Conservation (phyloP, 2,888 invertebrate species). For the Hirudinaria manillensis region DNA sequence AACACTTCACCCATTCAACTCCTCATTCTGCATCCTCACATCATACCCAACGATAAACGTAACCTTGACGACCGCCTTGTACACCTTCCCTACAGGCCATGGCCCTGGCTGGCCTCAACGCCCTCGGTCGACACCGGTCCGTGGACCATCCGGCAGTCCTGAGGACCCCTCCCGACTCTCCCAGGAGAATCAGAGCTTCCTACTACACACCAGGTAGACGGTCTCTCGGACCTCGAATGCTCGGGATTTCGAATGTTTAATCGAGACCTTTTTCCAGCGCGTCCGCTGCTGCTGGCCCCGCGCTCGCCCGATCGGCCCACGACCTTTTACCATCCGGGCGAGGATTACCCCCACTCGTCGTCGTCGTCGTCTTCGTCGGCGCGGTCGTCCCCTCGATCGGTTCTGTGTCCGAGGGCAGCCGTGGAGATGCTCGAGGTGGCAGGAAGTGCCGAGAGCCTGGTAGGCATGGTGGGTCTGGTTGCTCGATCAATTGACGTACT, state of each 20-base stretch:
- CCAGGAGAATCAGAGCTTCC: slow-evolving; percentile 43
- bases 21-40: too few relatives aligned
- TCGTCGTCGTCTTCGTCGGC: background rate
- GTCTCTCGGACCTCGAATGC: too few relatives aligned
- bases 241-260: too few relatives aligned
- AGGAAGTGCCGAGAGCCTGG: slow-evolving; percentile 88
- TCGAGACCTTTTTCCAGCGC: background rate
- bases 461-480: slow-evolving; percentile 68
- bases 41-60: too few relatives aligned
- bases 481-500: too few relatives aligned
- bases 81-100: slow-evolving; percentile 58
- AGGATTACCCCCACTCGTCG: slow-evolving; percentile 10
- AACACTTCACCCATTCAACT: too few relatives aligned
- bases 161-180: slow-evolving; percentile 44
- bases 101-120: slow-evolving; percentile 63
- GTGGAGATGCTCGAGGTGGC: slow-evolving; percentile 20
- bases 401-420: background rate
- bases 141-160: slow-evolving; percentile 45
- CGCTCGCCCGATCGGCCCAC: slow-evolving; percentile 42
- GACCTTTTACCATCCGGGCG: slow-evolving; percentile 48
- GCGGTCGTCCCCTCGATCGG: background rate
- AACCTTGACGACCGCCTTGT: background rate
- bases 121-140: slow-evolving; percentile 45
- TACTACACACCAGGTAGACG: slow-evolving; percentile 47
- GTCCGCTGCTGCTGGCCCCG: slow-evolving; percentile 33